Conservation (phyloP, 1,140 invertebrate species). For the Trichonephila inaurata region DNA sequence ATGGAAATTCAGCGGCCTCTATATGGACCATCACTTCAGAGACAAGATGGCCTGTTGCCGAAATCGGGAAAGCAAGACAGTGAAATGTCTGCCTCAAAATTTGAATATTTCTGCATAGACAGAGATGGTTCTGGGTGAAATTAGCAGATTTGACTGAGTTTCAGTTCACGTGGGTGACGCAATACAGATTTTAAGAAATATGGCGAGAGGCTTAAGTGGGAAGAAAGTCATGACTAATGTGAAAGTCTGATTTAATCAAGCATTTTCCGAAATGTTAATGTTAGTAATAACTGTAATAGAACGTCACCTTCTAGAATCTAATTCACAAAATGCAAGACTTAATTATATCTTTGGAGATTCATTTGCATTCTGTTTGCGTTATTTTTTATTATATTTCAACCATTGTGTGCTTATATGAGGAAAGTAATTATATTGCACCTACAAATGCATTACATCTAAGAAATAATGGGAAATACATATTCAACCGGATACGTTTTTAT, state of each 20-base stretch:
- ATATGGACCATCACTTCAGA: not conserved
- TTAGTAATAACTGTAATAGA: too few species aligned
- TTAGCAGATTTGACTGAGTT: not conserved
- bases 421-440: too few species aligned
- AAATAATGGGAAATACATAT: too few species aligned
- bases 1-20: constrained; percentile 18
- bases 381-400: too few species aligned
- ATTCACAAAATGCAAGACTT: too few species aligned
- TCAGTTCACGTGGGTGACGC: not conserved
- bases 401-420: too few species aligned
- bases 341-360: too few species aligned
- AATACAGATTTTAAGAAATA: not conserved
- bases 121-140: not conserved
- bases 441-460: too few species aligned
- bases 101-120: constrained; percentile 33
- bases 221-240: not conserved
- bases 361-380: too few species aligned
- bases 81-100: not conserved
- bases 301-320: too few species aligned
- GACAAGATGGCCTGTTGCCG: not conserved
- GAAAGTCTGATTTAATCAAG: not conserved
- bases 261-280: too few species aligned
- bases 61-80: not conserved
- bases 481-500: too few species aligned
- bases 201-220: not conserved